Evolutionary conservation across 2,113 vertebrate species (phyloP), one percentile per base, ranked within the genome.

Genomic region (Oreochromis tanganicae): DNA sequence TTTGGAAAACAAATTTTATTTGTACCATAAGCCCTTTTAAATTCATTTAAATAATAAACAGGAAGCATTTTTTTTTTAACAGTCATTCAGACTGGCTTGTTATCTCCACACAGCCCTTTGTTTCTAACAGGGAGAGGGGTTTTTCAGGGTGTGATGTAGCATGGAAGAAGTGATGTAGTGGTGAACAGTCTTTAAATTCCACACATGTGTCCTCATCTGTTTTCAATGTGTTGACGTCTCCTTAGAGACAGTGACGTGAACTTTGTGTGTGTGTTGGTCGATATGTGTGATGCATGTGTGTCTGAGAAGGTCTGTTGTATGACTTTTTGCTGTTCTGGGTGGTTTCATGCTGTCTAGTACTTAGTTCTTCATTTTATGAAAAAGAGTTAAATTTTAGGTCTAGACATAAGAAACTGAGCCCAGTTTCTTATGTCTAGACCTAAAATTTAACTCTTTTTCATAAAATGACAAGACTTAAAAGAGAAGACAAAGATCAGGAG

Each of bases 161-260:
- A 56, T 94, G 91, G 92, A 94, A 91, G 87, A 90, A 90, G 83
- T 91, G 87, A 93, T 84, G 81, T 75, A 50, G 57, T 63, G 36
- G 56, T 56, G 84, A 88, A 63, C 66, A 81, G 82, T 89, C 85
- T 87, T 85, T 83, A 91, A 91, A 95, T 93, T 95, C 90, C 92
- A 84, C 86, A 89, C 75, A 5, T 71, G 84, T 89, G 88, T 91
- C 83, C 89, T 93, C 86, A 83, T 93, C 29, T 96, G 94, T 96
- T 95, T 95, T 93, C 61, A 84, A 55, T 82, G 16, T 96, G 95
- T 96, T 95, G 93, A 96, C 32, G 80, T 95, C 88, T 87, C 95
- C 93, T 43, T 95, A 91, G 95, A 91, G 92, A 96, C 94, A 21
- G 56, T 2, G 9, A 13, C 13, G 24, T 29, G 21, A 32, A 43